Evolutionary conservation across 2,888 invertebrate species (phyloP), one percentile per base, ranked within the genome.

Genomic region (Amiota minor): DNA sequence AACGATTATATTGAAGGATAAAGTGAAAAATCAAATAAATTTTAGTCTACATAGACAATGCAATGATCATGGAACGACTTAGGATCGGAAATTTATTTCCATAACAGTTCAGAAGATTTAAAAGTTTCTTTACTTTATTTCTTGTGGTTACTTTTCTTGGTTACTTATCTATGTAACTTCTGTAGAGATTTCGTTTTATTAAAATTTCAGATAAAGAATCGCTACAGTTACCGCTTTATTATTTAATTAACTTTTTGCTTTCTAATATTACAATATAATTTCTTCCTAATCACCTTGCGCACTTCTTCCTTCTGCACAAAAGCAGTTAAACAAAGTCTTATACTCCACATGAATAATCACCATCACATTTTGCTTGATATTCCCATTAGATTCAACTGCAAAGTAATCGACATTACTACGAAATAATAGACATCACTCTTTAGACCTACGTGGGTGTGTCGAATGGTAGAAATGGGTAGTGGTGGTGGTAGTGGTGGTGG

Each of bases 331-430:
- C 35, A 35, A 35, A 35, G 2, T 4, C 35, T 6, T 6, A 35
- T 8, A 35, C n/a, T 53, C 14, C 53, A 14, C 53, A 53, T 53
- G 8, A 53, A 53, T 16, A 53, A 59, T 59, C 20, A 35, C 18
- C 18, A 12, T 16, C 56, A 18, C 56, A 56, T 56, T n/a, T 50
- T 8, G 67, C 49, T 14, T 50, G 23, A 2, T 35, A 23, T 50
- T 68, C 67, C 67, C 67, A 16, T 11, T 23, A 53, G 67, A 53
- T 20, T 68, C 53, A 68, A 68, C 50, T 68, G 67, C 20, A 53
- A 68, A 68, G 67, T 68, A 68, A 68, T 68, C 18, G 67, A 53
- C 67, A 23, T 68, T 68, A 23, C 35, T 35, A 35, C 20, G 35
- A 68, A 68, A 67, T 67, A 68, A 68, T 67, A 68, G 49, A 68